phyloP scores from a whole-genome alignment of 2,888 invertebrate species.

The Eugnorisma glareosa region DNA sequence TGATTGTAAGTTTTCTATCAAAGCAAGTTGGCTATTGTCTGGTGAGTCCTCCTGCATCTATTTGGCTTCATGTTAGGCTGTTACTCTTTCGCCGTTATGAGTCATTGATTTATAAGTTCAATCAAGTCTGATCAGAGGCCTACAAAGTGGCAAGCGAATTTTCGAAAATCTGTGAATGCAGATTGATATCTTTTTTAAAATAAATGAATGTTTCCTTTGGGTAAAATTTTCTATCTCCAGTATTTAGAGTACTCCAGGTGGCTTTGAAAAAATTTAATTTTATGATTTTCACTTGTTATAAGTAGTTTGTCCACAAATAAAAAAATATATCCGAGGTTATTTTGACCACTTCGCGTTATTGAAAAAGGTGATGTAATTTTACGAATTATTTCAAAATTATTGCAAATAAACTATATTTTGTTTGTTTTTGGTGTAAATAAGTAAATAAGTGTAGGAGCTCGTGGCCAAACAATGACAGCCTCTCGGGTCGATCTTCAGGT shows the following conservation, averaged over 20 bases:
- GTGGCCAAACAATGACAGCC: too few relatives aligned
- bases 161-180: too few relatives aligned
- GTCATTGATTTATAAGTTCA: conserved; percentile 9
- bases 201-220: too few relatives aligned
- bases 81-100: neutral
- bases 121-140: neutral
- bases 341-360: neutral
- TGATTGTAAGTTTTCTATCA: neutral
- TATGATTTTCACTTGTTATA: too few relatives aligned
- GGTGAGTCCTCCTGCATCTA: neutral
- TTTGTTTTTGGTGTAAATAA: too few relatives aligned
- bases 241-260: too few relatives aligned
- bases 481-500: neutral
- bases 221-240: too few relatives aligned
- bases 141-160: too few relatives aligned
- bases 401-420: neutral
- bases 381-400: neutral
- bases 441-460: too few relatives aligned
- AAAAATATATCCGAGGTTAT: neutral
- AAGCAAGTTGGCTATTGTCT: neutral
- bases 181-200: too few relatives aligned
- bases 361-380: neutral
- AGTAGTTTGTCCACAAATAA: too few relatives aligned
- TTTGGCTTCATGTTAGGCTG: neutral
- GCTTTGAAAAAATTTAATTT: too few relatives aligned